Conservation (phyloP, 2,888 invertebrate species). For the Drosophila colorata region DNA sequence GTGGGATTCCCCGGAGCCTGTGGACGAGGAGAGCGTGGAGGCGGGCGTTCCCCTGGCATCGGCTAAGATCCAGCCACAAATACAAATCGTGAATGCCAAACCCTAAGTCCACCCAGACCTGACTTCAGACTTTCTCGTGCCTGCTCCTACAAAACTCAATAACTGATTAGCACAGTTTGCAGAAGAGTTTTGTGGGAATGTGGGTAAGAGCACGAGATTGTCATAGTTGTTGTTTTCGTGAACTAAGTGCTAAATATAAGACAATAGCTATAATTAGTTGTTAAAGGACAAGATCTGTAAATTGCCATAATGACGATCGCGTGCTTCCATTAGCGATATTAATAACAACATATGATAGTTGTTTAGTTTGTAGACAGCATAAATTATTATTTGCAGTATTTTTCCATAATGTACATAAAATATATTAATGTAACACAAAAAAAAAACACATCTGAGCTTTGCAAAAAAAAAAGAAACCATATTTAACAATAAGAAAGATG, state of each 20-base stretch:
- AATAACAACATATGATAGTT: constrained; percentile 61
- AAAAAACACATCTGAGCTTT: not conserved
- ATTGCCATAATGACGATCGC: constrained; percentile 72
- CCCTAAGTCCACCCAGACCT: constrained; percentile 10
- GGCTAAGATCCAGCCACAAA: constrained; percentile 20
- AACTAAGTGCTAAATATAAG: constrained; percentile 43
- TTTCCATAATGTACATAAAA: constrained; percentile 72
- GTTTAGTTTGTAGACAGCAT: constrained; percentile 53
- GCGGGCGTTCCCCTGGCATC: constrained; percentile 56
- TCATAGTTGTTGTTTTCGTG: constrained; percentile 48
- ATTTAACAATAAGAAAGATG: not conserved
- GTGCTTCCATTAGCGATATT: constrained; percentile 82
- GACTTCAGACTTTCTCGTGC: constrained; percentile 41
- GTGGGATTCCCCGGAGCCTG: constrained; percentile 87
- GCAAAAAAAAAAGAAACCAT: constrained; percentile 7
- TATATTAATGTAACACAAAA: constrained; percentile 12
- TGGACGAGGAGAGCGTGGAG: constrained; percentile 54
- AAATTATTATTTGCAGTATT: constrained; percentile 77
- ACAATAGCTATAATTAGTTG: constrained; percentile 36
- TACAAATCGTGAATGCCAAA: constrained; percentile 24
- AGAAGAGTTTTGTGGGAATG: too few relatives aligned
- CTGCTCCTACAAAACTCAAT: too few relatives aligned
- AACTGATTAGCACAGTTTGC: too few relatives aligned
- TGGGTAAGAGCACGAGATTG: constrained; percentile 29
- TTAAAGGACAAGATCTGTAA: constrained; percentile 53